These are phyloP conservation scores for Dasyprocta punctata DNA, from an alignment of 2,113 vertebrate species.

Conservation along the genomic window DNA sequence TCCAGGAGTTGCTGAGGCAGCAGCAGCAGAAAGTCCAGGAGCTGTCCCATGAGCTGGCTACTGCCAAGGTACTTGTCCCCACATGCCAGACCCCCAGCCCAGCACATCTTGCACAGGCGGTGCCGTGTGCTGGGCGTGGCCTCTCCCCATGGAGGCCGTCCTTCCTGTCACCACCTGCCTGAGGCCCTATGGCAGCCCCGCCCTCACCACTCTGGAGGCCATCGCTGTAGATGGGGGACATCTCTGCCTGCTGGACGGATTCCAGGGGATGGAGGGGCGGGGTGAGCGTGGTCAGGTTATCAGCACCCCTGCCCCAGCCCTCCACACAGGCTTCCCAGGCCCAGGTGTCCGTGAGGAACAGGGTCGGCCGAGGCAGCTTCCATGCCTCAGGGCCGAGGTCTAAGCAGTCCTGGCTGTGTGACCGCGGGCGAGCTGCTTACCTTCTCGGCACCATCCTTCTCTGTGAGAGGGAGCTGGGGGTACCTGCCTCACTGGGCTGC, in stretches of 20 bases:
- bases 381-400: neutral
- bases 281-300: too few species aligned
- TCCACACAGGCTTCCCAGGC: neutral
- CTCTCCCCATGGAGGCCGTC: rapidly evolving
- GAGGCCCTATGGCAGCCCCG: neutral
- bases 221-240: rapidly evolving
- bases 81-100: neutral
- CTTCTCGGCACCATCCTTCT: neutral
- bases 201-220: neutral
- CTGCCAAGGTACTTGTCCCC: constrained; percentile 90
- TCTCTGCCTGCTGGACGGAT: neutral
- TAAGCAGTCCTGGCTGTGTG: neutral
- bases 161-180: neutral
- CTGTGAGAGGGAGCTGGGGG: neutral
- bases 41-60: constrained; percentile 92
- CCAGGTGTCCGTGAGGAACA: neutral
- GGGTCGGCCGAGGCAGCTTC: rapidly evolving
- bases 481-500: rapidly evolving
- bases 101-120: rapidly evolving
- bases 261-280: neutral
- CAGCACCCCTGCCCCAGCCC: too few species aligned
- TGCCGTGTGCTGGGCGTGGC: rapidly evolving
- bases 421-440: neutral
- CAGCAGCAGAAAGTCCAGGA: constrained; percentile 97
- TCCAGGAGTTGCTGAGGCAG: constrained; percentile 95